A percentile compares a stretch with the other conserved stretches of the same genome.
Evolutionary conservation across 2,888 invertebrate species (phyloP).

Genomic region (Drosophila atripex): DNA sequence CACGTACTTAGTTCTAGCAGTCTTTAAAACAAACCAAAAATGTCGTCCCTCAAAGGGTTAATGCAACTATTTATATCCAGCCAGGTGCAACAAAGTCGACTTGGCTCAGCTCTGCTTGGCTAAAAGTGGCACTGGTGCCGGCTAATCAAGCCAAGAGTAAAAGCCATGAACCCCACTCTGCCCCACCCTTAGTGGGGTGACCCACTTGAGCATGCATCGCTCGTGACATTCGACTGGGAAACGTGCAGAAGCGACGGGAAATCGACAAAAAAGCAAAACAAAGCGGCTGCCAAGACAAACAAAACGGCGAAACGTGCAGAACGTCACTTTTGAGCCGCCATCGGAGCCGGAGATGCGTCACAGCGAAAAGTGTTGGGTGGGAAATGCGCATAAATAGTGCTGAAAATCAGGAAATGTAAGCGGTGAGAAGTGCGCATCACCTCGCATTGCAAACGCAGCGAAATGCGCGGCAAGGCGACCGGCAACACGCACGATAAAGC

Average conservation of each 20-base stretch:
- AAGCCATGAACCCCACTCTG: slow-evolving; percentile 10
- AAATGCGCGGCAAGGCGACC: slow-evolving; percentile 14
- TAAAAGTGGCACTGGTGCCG: slow-evolving; percentile 52
- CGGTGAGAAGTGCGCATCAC: slow-evolving; percentile 45
- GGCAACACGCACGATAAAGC: slow-evolving; percentile 33
- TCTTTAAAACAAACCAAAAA: neutral
- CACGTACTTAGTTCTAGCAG: neutral
- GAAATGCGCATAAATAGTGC: slow-evolving; percentile 37
- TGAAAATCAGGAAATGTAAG: slow-evolving; percentile 48
- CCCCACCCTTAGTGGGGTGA: slow-evolving; percentile 36
- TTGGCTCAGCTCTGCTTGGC: slow-evolving; percentile 2
- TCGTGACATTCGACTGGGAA: slow-evolving; percentile 74
- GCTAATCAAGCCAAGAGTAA: slow-evolving; percentile 40
- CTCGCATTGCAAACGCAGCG: slow-evolving; percentile 6
- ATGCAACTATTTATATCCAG: slow-evolving; percentile 33
- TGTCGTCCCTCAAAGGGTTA: slow-evolving; percentile 17
- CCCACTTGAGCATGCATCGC: slow-evolving; percentile 77
- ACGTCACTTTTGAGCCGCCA: slow-evolving; percentile 58
- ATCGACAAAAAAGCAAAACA: slow-evolving; percentile 57
- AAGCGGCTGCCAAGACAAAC: slow-evolving; percentile 26
- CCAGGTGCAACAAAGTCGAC: slow-evolving; percentile 8
- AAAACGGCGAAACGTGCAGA: slow-evolving; percentile 64
- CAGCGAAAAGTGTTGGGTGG: slow-evolving; percentile 48
- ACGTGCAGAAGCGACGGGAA: slow-evolving; percentile 71
- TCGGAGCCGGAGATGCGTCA: slow-evolving; percentile 59